Conservation (phyloP, 2,797 vertebrate species). For the Clarias pachynema region DNA sequence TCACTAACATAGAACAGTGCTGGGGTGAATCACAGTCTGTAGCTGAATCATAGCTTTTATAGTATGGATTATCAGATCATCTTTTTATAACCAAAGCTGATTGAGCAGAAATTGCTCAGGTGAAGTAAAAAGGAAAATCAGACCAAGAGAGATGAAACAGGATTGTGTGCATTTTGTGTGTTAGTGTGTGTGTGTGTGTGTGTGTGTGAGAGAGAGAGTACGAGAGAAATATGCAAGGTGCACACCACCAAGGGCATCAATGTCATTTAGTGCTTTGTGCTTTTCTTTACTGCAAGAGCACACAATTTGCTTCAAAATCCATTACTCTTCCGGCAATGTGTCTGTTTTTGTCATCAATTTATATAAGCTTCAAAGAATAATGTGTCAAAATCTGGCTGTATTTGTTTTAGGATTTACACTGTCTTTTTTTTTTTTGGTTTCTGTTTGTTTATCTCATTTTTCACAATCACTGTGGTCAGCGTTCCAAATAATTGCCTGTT, state of each 20-base stretch:
- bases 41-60: constrained; percentile 15
- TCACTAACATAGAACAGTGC: constrained; percentile 4
- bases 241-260: not conserved
- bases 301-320: constrained; percentile 6
- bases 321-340: not conserved
- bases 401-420: constrained; percentile 40
- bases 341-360: constrained; percentile 26
- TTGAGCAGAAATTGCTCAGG: constrained; percentile 12
- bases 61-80: not conserved
- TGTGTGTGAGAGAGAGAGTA: not conserved
- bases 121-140: not conserved
- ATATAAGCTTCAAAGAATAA: constrained; percentile 16
- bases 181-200: not conserved
- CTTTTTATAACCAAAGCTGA: constrained; percentile 5
- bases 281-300: constrained; percentile 1
- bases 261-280: not conserved
- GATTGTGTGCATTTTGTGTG: not conserved
- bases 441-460: constrained; percentile 36
- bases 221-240: not conserved
- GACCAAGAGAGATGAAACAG: not conserved
- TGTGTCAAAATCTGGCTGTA: constrained; percentile 26
- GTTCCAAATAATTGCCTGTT: constrained; percentile 64
- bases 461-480: constrained; percentile 55
- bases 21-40: constrained; percentile 11
- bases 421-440: not conserved